Base-by-base conservation (phyloP, 2,113 vertebrate species). In the Lepus americanus region DNA sequence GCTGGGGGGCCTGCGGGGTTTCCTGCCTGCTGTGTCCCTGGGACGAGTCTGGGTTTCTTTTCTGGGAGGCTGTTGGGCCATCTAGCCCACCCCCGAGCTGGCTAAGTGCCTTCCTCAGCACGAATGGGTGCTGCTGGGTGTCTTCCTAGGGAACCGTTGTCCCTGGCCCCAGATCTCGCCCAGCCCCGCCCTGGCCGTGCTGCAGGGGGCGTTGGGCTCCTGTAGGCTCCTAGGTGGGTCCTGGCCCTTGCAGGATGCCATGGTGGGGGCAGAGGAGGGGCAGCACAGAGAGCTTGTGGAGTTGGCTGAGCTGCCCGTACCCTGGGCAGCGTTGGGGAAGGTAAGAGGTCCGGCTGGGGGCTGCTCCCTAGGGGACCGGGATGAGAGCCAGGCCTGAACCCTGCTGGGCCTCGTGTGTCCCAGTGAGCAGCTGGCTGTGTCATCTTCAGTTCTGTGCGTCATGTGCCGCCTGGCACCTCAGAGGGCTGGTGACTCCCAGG, bases 221-320 rank as follows among this genome's bases (percentile, higher is more conserved):
- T n/a, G 49, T 4, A 33, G 1, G 61, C 14, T 33, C n/a, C 29
- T 0, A 64, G 0, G 0, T 44, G 39, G 5, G 17, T 9, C 1
- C 31, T 6, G 29, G 55, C 67, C 55, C 64, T 59, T 9, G 0
- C 6, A 14, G 77, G 20, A 20, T 11, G 7, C 39, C 0, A 1
- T 11, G 19, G 64, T 44, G 13, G n/a, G 4, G 39, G 29, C 0
- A 0, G 9, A 17, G 63, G 25, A 39, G 23, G 3, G 23, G 53
- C 9, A 5, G 49, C 1, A 0, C 7, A 53, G 55, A 22, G 72
- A 36, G 72, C 31, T 33, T 29, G 23, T 2, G 10, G 33, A 64
- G 29, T 36, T 1, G 55, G n/a, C 80, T 6, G 74, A 69, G n/a
- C 44, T 20, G 3, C 11, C 1, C 2, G 55, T 53, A 0, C 31